These are phyloP conservation scores for Sitodiplosis mosellana DNA, from an alignment of 1,140 invertebrate species.

Conservation along the genomic window DNA sequence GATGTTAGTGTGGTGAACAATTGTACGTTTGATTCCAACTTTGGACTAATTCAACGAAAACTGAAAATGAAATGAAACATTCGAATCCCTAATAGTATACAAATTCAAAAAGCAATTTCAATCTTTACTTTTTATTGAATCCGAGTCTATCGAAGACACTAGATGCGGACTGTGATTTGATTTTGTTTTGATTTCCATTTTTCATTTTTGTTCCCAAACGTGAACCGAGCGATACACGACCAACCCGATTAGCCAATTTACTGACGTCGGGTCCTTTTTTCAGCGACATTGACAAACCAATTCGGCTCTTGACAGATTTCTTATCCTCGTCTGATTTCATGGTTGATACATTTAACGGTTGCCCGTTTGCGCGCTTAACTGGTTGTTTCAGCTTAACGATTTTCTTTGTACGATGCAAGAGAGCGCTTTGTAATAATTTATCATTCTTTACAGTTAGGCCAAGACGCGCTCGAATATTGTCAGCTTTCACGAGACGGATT, in stretches of 20 bases:
- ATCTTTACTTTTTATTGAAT: conserved; percentile 14
- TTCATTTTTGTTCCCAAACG: conserved; percentile 4
- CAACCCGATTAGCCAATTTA: not conserved
- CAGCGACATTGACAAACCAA: too few relatives aligned
- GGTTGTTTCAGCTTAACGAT: not conserved
- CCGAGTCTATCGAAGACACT: conserved; percentile 23
- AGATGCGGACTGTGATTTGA: not conserved
- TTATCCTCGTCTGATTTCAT: not conserved
- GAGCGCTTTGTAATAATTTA: not conserved
- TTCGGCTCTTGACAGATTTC: not conserved
- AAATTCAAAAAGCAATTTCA: too few relatives aligned
- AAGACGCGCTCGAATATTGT: conserved; percentile 17
- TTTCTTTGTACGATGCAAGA: not conserved
- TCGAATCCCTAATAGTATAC: too few relatives aligned
- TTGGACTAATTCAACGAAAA: too few relatives aligned
- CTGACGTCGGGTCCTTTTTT: not conserved
- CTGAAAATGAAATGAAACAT: too few relatives aligned
- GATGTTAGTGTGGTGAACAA: too few relatives aligned
- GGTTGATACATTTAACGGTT: not conserved
- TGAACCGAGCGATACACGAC: not conserved
- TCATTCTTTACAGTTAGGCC: conserved; percentile 4
- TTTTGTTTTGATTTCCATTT: not conserved
- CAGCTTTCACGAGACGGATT: conserved; percentile 3
- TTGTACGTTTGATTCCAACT: too few relatives aligned
- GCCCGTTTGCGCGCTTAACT: not conserved